phyloP scores from a whole-genome alignment of 2,113 vertebrate genomes.

The Cervus canadensis region DNA sequence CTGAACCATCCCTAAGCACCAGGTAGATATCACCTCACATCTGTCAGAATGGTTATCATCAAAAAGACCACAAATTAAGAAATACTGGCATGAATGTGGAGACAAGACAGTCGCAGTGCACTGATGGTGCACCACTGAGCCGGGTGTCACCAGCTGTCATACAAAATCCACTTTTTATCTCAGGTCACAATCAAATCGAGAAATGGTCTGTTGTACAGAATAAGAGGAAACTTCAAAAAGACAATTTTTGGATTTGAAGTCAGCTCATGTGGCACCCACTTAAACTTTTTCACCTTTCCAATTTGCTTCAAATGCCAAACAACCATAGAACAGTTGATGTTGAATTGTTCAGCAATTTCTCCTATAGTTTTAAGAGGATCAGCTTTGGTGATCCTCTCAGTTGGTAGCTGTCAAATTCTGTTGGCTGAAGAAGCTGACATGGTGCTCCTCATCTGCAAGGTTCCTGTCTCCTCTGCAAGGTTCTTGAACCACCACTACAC shows the following conservation, averaged over 20 bases:
- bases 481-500: background rate
- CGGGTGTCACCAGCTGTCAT: background rate
- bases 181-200: background rate
- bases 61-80: background rate
- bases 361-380: background rate
- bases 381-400: background rate
- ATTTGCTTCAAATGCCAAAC: background rate
- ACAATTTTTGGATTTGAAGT: background rate
- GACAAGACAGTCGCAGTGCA: fast-evolving
- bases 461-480: background rate
- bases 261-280: background rate
- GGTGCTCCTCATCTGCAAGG: background rate
- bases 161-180: background rate
- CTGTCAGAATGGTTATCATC: background rate
- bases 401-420: background rate
- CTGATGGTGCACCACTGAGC: background rate
- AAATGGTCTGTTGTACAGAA: background rate
- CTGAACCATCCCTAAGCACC: background rate
- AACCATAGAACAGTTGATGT: background rate
- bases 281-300: background rate
- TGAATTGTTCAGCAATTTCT: background rate
- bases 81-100: background rate
- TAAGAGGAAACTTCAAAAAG: background rate
- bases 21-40: background rate
- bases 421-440: background rate